Percentiles rank a stretch among this genome's conserved stretches.
phyloP scores from a whole-genome alignment of 2,888 invertebrate genomes.

The Callinectes sapidus region DNA sequence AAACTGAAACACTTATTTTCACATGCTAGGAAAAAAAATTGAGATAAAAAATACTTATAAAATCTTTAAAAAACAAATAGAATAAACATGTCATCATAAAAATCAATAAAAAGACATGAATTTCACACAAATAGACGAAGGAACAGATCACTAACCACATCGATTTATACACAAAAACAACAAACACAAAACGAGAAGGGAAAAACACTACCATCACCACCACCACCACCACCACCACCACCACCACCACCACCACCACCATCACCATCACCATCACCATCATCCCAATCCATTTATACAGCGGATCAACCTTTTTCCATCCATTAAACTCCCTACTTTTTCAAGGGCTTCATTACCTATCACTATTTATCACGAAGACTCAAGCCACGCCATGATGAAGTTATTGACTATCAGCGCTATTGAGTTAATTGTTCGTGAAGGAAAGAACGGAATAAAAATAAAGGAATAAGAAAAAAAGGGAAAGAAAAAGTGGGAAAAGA shows the following conservation, averaged over 20 bases:
- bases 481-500: no score
- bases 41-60: no score
- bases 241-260: not conserved
- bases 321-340: not conserved
- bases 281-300: not conserved
- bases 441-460: not conserved
- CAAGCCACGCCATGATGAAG: not conserved
- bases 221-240: not conserved
- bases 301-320: not conserved
- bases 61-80: no score
- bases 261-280: not conserved
- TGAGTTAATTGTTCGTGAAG: not conserved
- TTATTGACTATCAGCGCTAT: not conserved
- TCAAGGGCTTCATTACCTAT: not conserved
- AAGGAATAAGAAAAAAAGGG: not conserved
- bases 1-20: no score
- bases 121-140: no score
- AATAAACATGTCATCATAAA: no score
- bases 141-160: no score
- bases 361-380: not conserved
- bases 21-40: no score
- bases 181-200: not conserved
- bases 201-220: not conserved
- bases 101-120: no score
- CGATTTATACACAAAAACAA: not conserved